Percentiles rank a stretch among this genome's conserved stretches.
These are phyloP conservation scores for Accipiter virgatus DNA, from an alignment of 2,113 vertebrate genomes.

Conservation along the genomic window DNA sequence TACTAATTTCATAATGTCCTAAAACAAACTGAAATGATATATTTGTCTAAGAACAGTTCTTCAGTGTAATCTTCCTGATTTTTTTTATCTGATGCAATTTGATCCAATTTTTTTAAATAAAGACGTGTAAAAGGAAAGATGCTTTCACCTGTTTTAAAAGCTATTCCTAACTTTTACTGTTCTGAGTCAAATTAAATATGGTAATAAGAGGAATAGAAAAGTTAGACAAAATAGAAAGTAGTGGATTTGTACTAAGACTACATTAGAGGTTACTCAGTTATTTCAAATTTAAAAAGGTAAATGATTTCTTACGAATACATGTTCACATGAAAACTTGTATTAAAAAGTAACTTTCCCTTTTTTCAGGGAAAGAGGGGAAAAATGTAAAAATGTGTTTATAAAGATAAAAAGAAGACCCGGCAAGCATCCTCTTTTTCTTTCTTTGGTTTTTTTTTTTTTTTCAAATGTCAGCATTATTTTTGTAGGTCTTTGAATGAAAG, in stretches of 20 bases:
- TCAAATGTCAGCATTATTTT: not conserved
- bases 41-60: not conserved
- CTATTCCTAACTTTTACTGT: not conserved
- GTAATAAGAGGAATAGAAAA: not conserved
- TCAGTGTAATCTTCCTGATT: not conserved
- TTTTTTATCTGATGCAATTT: not conserved
- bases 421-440: not conserved
- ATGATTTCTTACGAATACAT: not conserved
- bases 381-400: too few species aligned
- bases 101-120: not conserved
- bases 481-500: not conserved
- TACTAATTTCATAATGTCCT: not conserved
- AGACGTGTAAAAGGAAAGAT: not conserved
- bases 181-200: not conserved
- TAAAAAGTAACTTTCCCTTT: not conserved
- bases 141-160: not conserved
- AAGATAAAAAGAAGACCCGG: not conserved
- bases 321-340: not conserved
- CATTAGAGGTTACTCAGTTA: not conserved
- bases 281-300: not conserved
- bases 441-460: not conserved
- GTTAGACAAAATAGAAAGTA: not conserved
- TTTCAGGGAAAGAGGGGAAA: not conserved
- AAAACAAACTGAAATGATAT: not conserved
- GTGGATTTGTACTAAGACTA: not conserved